Conservation (phyloP, 2,888 invertebrate genomes). For the Macroteleia sp. region DNA sequence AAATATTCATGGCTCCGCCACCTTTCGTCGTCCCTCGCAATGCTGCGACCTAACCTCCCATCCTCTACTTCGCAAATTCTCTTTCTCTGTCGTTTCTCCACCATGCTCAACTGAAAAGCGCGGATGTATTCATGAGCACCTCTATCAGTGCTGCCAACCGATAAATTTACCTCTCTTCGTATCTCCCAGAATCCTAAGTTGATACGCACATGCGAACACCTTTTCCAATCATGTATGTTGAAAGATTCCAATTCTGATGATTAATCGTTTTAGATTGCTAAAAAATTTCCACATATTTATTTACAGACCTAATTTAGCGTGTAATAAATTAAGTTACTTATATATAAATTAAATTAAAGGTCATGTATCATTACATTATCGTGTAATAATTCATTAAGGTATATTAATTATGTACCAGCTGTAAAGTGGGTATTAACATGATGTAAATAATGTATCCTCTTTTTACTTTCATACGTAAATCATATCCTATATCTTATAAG, state of each 20-base stretch:
- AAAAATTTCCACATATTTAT: neutral
- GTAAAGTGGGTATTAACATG: too few relatives aligned
- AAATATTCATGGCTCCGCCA: conserved; percentile 82
- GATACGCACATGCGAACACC: conserved; percentile 57
- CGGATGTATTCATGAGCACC: conserved; percentile 82
- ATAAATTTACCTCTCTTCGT: conserved; percentile 65
- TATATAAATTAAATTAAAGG: too few relatives aligned
- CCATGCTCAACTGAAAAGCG: conserved; percentile 72
- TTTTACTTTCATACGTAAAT: too few relatives aligned
- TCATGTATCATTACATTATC: too few relatives aligned
- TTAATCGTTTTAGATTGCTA: neutral
- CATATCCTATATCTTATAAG: too few relatives aligned
- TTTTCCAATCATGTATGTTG: conserved; percentile 49
- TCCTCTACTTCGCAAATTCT: conserved; percentile 69
- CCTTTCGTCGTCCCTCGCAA: conserved; percentile 72
- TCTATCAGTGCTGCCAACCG: conserved; percentile 73
- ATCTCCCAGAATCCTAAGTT: conserved; percentile 48
- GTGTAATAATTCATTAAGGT: too few relatives aligned
- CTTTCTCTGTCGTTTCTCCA: conserved; percentile 54
- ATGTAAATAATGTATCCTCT: too few relatives aligned
- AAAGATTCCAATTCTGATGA: conserved; percentile 29
- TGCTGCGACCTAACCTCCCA: conserved; percentile 63
- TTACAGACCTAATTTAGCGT: too few relatives aligned
- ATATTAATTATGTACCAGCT: too few relatives aligned
- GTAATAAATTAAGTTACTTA: too few relatives aligned